Base-by-base conservation (phyloP, 2,113 vertebrate species). In the Chaetodon trifascialis region DNA sequence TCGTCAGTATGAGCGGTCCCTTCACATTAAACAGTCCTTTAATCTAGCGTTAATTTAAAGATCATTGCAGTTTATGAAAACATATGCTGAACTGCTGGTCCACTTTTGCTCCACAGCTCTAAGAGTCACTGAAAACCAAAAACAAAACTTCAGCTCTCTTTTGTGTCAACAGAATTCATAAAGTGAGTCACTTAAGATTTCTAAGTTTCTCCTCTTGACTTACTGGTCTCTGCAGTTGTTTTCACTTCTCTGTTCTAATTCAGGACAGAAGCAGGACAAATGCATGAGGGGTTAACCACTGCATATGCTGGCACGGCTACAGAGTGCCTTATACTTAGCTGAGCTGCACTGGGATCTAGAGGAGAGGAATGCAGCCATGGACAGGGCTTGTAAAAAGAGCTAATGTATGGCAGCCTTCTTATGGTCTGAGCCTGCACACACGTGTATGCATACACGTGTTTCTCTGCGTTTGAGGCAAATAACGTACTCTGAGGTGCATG, bases 321-420 rank as follows among this genome's bases (percentile, higher is more conserved):
- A 88, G 44, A 87, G 19, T 2, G n/a, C 36, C 67, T 52, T 73
- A 52, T 74, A 76, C 79, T 86, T 73, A 42, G 63, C 69, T 89
- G 42, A 88, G 85, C 85, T 71, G 51, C 15, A 14, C 68, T 80
- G 82, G 83, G 83, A 86, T 80, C 5, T 17, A 69, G 75, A 80
- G 73, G 59, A 63, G 52, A 87, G 84, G 87, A 93, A 92, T 90
- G 85, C 40, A 67, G 84, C 77, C 78, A 49, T 1, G 42, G 89
- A 83, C 56, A 69, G 47, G 79, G 85, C 79, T 93, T 62, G 25
- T 91, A 90, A 93, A 89, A 85, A 40, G 11, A 86, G 69, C 75
- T 93, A 89, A 92, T 89, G 89, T 85, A 80, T 74, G 71, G 75
- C 90, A 91, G 91, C 63, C 82, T 80, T 84, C 80, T 65, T 19